Conservation (phyloP, 2,888 invertebrate species). For the Aspidiotus rigidus region DNA sequence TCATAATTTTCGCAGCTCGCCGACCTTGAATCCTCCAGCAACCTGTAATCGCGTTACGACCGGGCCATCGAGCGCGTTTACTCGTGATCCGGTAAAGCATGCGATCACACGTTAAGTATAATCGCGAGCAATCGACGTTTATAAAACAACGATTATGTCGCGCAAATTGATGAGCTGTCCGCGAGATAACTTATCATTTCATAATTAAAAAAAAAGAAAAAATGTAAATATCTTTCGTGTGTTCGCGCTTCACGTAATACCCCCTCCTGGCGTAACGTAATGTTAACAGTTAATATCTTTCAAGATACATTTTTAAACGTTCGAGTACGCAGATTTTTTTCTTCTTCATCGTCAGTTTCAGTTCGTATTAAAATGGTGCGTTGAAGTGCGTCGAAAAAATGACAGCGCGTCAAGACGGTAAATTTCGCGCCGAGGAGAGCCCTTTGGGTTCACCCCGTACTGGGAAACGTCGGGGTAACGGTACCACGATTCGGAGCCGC, state of each 20-base stretch:
- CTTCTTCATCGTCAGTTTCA: not conserved
- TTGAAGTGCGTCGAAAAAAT: not conserved
- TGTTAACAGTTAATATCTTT: no score
- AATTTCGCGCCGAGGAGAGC: not conserved
- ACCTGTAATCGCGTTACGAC: not conserved
- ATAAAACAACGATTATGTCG: not conserved
- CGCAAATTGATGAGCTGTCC: not conserved
- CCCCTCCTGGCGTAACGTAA: not conserved
- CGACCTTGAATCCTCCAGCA: slow-evolving; percentile 2
- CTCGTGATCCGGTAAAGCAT: no score
- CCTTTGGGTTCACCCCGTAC: not conserved
- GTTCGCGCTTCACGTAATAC: not conserved
- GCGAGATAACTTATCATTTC: not conserved
- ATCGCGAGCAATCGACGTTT: no score
- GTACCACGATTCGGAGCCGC: not conserved
- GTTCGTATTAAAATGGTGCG: not conserved
- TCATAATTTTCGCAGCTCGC: not conserved
- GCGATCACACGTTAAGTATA: no score
- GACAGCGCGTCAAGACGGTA: not conserved
- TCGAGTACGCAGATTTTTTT: not conserved
- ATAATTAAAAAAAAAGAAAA: not conserved
- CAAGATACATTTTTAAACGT: not conserved
- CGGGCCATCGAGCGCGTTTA: no score
- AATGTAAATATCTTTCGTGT: no score
- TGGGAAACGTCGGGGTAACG: not conserved